phyloP scores from a whole-genome alignment of 2,888 invertebrate genomes.

The Clistopyga incitator region DNA sequence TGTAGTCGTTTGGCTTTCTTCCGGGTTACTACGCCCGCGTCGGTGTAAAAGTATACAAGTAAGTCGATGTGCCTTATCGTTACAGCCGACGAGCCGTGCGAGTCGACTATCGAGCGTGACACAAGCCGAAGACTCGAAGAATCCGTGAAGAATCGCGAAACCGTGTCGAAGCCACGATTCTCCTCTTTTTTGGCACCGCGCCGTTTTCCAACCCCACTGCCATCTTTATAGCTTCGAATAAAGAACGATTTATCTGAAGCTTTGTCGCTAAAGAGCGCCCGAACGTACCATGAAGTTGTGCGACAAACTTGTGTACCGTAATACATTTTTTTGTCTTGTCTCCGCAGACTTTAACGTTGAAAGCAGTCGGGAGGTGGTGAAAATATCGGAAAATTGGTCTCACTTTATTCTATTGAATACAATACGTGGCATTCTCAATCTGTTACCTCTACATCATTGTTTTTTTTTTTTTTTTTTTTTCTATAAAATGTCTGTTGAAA shows the following conservation, averaged over 20 bases:
- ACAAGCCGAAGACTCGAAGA: slow-evolving; percentile 17
- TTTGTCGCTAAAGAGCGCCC: slow-evolving; percentile 39
- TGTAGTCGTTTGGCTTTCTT: slow-evolving; percentile 31
- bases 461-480: background rate
- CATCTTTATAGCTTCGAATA: slow-evolving; percentile 61
- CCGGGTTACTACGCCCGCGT: slow-evolving; percentile 13
- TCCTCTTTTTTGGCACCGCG: slow-evolving; percentile 53
- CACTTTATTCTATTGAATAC: background rate
- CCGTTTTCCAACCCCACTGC: background rate
- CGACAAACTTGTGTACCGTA: background rate
- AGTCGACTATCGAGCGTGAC: slow-evolving; percentile 53
- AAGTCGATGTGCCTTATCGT: slow-evolving; percentile 21
- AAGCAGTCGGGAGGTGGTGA: background rate
- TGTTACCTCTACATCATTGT: background rate
- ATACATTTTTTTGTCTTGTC: slow-evolving; percentile 1
- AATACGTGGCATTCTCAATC: background rate
- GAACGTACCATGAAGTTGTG: slow-evolving; percentile 27
- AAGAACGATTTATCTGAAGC: slow-evolving; percentile 59
- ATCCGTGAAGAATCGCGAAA: slow-evolving; percentile 49
- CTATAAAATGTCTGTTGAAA: no score
- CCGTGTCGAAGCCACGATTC: slow-evolving; percentile 56
- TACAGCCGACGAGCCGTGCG: slow-evolving; percentile 42
- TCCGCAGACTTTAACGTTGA: background rate
- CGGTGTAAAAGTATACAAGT: slow-evolving; percentile 25
- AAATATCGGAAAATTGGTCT: slow-evolving; percentile 40